Percentiles rank a stretch among this genome's conserved stretches.
These are phyloP conservation scores for Pseudotriccus pelzelni DNA, from an alignment of 2,797 vertebrate genomes.

Conservation along the genomic window DNA sequence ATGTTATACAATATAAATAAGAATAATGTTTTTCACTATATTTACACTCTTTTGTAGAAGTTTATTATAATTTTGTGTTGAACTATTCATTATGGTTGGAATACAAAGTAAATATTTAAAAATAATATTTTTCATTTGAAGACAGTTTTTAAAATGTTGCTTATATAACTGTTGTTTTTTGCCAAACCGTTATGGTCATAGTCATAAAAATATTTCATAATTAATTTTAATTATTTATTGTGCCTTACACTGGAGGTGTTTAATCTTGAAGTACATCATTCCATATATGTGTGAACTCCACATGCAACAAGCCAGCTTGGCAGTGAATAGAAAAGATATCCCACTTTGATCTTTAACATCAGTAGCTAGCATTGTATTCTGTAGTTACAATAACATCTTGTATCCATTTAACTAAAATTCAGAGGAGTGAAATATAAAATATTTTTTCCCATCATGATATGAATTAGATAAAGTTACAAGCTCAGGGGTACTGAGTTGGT, in stretches of 20 bases:
- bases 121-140: background rate
- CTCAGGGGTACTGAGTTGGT: background rate
- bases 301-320: background rate
- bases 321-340: background rate
- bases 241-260: background rate
- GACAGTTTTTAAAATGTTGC: background rate
- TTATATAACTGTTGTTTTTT: background rate
- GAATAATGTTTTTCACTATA: background rate
- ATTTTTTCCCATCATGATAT: background rate
- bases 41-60: background rate
- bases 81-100: background rate
- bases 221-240: background rate
- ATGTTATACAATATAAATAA: background rate
- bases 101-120: background rate
- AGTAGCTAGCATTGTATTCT: background rate
- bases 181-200: background rate
- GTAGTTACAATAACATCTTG: background rate
- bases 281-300: background rate
- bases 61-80: background rate
- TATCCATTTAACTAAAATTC: slow-evolving; percentile 9
- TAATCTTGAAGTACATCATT: background rate
- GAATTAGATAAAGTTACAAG: slow-evolving; percentile 35
- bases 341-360: background rate
- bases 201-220: background rate
- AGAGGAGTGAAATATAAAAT: slow-evolving; percentile 9